Evolutionary conservation across 2,888 invertebrate species (phyloP), one percentile per base, ranked within the genome.

Genomic region (Thymelicus lineola): DNA sequence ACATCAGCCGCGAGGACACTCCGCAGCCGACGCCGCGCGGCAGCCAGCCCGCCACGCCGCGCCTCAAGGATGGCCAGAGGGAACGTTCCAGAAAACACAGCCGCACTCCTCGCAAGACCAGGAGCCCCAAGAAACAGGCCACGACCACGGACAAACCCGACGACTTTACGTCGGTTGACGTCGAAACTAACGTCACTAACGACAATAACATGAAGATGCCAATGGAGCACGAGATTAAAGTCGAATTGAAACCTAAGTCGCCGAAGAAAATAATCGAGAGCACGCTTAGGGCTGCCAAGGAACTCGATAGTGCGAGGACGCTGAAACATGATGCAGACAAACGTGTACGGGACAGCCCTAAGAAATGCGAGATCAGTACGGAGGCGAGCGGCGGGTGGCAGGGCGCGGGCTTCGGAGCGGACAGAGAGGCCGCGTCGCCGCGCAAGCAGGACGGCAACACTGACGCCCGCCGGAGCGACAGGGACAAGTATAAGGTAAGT

Each of bases 1-100:
- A 82, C 75, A 80, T 83, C 2, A 86, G 84, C 50, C 79, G 78
- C 53, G 86, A 83, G 20, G 50, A 53, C 0, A 80, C 79, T 3
- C 79, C 80, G 0, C 45, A 50, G 0, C 60, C 36, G 0, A 72
- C 65, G 5, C 70, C 74, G 1, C 69, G 60, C 7, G 57, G 15
- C 57, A 48, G 58, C 65, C 38, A 46, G 36, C 10, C 10, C 6
- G 57, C 6, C 6, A 66, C 68, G 14, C 68, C 68, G 36, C 42
- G 68, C n/a, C 45, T 64, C 6, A 9, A 38, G 28, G 17, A 9
- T 9, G 7, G 17, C 50, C 0, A 17, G 10, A 48, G 10, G 15
- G 7, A 6, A 6, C 15, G 7, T 10, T 12, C 7, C 6, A 28
- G 15, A 7, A 45, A 17, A 0, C 38, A n/a, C 42, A 15, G 10